Percentiles rank a stretch among this genome's conserved stretches.
Evolutionary conservation across 2,888 invertebrate species (phyloP).

Genomic region (Alloscopus bannaensis): DNA sequence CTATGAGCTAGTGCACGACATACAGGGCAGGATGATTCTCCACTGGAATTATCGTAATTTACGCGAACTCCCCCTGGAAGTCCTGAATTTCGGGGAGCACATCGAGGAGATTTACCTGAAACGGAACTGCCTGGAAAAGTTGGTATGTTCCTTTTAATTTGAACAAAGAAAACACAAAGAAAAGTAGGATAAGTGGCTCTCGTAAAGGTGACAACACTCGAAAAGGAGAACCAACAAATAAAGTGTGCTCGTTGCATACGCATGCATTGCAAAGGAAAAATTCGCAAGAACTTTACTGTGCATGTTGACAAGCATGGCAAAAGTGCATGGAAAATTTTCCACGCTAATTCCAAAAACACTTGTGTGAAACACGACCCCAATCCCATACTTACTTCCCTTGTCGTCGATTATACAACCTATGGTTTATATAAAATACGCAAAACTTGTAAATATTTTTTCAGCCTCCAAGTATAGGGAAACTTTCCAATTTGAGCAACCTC

Average conservation of each 20-base stretch:
- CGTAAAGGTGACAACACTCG: too few relatives aligned
- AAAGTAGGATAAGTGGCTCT: too few relatives aligned
- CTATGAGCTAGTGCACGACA: conserved; percentile 75
- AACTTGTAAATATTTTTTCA: conserved; percentile 45
- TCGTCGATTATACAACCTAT: too few relatives aligned
- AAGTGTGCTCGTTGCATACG: too few relatives aligned
- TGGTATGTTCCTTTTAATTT: conserved; percentile 63
- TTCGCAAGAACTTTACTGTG: too few relatives aligned
- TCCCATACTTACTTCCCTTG: too few relatives aligned
- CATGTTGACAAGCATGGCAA: not conserved
- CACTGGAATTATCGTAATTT: conserved; percentile 76
- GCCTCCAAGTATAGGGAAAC: conserved; percentile 69
- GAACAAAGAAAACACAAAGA: not conserved
- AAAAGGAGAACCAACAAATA: too few relatives aligned
- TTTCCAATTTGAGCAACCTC: conserved; percentile 71
- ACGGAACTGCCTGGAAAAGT: conserved; percentile 74
- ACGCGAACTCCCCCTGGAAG: conserved; percentile 74
- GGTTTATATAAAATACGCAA: too few relatives aligned
- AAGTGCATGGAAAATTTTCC: conserved; percentile 10
- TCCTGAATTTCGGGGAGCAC: conserved; percentile 74
- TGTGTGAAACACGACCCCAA: too few relatives aligned
- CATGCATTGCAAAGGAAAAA: too few relatives aligned
- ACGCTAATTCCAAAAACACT: not conserved
- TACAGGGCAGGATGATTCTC: conserved; percentile 75
- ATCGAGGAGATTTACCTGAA: conserved; percentile 76